Conservation (phyloP, 2,888 invertebrate genomes). For the Noctua comes region DNA sequence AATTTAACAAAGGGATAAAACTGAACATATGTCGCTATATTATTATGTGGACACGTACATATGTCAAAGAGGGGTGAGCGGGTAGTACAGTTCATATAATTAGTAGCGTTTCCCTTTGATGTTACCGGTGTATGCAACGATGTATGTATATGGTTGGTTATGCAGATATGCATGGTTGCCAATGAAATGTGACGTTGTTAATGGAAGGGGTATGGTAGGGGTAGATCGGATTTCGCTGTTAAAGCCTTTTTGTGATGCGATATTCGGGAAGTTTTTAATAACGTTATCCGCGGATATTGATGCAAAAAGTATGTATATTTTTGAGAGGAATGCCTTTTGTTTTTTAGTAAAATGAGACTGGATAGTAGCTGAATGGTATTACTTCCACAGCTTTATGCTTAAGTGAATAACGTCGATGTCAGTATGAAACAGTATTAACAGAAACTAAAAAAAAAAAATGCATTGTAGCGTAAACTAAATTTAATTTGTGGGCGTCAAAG, state of each 20-base stretch:
- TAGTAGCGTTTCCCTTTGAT: conserved; percentile 52
- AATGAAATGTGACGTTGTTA: conserved; percentile 32
- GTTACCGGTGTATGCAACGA: conserved; percentile 18
- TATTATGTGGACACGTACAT: background rate
- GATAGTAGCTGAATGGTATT: background rate
- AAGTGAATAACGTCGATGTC: background rate
- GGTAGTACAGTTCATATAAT: conserved; percentile 30
- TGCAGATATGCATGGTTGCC: conserved; percentile 37
- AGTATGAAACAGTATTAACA: background rate
- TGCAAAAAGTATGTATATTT: background rate
- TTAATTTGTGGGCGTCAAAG: too few relatives aligned
- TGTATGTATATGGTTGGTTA: conserved; percentile 3
- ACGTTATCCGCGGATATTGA: background rate
- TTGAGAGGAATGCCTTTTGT: background rate
- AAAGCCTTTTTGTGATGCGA: conserved; percentile 13
- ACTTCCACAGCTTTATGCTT: background rate
- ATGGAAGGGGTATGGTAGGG: conserved; percentile 1
- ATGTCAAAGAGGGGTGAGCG: conserved; percentile 5
- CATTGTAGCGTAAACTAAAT: too few relatives aligned
- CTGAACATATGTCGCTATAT: conserved; percentile 13
- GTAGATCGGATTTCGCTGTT: conserved; percentile 35
- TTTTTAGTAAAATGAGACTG: background rate
- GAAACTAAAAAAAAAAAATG: too few relatives aligned
- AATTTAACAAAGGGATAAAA: background rate
- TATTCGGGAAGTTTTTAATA: conserved; percentile 33